A percentile compares a stretch with the other conserved stretches of the same genome.
Evolutionary conservation across 2,113 vertebrate genomes (phyloP).

Genomic region (Aldabrachelys gigantea): DNA sequence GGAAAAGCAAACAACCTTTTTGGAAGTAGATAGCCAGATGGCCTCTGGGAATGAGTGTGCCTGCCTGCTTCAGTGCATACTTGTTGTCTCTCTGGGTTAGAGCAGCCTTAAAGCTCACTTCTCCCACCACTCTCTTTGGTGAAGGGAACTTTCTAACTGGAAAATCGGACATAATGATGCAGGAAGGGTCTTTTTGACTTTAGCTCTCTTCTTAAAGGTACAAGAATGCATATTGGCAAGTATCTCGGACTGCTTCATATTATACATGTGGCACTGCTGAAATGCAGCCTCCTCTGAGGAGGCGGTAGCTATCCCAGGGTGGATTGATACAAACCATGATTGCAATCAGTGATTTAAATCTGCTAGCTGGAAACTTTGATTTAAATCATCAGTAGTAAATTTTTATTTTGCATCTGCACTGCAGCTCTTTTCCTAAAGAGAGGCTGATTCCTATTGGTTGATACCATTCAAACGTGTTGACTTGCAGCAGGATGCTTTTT

Average conservation of each 20-base stretch:
- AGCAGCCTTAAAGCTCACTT: neutral
- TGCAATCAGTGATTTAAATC: neutral
- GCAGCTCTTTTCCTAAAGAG: neutral
- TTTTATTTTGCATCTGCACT: neutral
- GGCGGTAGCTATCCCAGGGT: neutral
- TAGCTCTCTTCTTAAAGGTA: neutral
- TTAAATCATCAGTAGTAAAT: neutral
- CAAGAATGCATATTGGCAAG: too few species aligned
- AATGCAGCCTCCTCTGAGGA: neutral
- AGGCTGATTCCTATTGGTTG: neutral
- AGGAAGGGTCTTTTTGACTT: neutral
- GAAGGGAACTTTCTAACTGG: neutral
- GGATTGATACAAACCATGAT: neutral
- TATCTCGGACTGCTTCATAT: neutral
- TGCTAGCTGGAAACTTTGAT: neutral
- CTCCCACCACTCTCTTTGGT: neutral
- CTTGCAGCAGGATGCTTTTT: accelerated
- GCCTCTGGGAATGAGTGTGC: neutral
- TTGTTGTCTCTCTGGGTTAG: neutral
- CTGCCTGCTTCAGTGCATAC: neutral
- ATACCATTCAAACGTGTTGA: neutral
- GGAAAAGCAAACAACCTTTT: neutral
- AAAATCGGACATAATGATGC: neutral
- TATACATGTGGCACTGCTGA: neutral
- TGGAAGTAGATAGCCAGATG: neutral